phyloP scores from a whole-genome alignment of 1,140 invertebrate species.

The Diuraphis noxia region DNA sequence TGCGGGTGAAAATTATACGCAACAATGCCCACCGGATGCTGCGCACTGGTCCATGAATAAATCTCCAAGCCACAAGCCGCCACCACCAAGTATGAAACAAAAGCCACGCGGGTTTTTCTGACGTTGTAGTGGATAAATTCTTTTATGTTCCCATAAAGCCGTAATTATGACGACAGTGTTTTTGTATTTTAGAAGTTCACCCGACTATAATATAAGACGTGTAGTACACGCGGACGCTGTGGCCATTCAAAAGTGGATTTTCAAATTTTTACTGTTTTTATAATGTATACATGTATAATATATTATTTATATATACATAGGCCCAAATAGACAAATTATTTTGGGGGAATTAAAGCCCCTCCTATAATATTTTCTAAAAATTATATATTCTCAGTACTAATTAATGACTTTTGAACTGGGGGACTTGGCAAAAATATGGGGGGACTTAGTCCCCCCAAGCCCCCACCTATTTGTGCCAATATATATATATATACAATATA shows the following conservation, averaged over 20 bases:
- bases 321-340: no score
- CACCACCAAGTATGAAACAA: neutral
- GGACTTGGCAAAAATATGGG: no score
- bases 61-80: neutral
- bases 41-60: constrained; percentile 21
- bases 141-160: neutral
- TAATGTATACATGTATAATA: neutral
- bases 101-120: neutral
- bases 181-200: neutral
- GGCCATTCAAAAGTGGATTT: neutral
- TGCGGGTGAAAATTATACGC: neutral
- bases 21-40: neutral
- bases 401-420: no score
- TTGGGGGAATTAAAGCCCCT: no score
- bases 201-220: neutral
- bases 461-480: no score
- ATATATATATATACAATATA: neutral
- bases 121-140: neutral
- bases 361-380: no score
- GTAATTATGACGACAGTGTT: constrained; percentile 11
- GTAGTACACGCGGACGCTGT: neutral
- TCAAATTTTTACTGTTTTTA: neutral
- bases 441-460: no score
- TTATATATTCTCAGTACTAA: no score
- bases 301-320: no score